phyloP scores from a whole-genome alignment of 2,113 vertebrate species.

The Canis aureus region DNA sequence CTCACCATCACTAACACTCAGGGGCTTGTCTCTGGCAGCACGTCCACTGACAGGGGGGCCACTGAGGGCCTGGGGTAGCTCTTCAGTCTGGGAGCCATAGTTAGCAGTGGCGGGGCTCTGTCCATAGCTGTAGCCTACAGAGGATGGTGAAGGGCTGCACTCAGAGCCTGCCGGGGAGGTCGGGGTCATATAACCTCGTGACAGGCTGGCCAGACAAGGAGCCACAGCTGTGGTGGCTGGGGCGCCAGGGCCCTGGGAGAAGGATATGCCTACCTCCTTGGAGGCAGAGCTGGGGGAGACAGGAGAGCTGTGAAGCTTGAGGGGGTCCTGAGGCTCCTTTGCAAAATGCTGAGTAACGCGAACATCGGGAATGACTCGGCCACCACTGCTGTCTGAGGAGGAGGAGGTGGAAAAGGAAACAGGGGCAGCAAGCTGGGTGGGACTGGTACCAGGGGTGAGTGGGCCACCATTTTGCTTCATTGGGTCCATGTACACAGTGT shows the following conservation, averaged over 20 bases:
- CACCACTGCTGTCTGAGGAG: conserved; percentile 80
- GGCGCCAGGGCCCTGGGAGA: conserved; percentile 82
- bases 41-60: conserved; percentile 71
- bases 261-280: conserved; percentile 80
- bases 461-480: conserved; percentile 88
- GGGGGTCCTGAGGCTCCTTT: conserved; percentile 93
- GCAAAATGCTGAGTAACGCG: conserved; percentile 95
- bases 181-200: conserved; percentile 80
- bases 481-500: conserved; percentile 88
- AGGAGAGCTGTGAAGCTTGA: conserved; percentile 91
- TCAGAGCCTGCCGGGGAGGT: conserved; percentile 54
- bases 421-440: conserved; percentile 95
- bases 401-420: conserved; percentile 89
- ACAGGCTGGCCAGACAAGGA: neutral
- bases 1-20: conserved; percentile 84
- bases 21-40: conserved; percentile 87
- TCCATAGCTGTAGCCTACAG: conserved; percentile 60
- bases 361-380: conserved; percentile 91
- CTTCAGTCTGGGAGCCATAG: conserved; percentile 88
- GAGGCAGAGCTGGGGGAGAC: conserved; percentile 87
- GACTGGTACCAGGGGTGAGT: conserved; percentile 96
- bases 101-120: conserved; percentile 70
- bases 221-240: conserved; percentile 83
- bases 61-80: conserved; percentile 72
- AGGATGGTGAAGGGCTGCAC: conserved; percentile 69